Conservation (phyloP, 2,888 invertebrate species). For the Parapristionchus giblindavisi region DNA sequence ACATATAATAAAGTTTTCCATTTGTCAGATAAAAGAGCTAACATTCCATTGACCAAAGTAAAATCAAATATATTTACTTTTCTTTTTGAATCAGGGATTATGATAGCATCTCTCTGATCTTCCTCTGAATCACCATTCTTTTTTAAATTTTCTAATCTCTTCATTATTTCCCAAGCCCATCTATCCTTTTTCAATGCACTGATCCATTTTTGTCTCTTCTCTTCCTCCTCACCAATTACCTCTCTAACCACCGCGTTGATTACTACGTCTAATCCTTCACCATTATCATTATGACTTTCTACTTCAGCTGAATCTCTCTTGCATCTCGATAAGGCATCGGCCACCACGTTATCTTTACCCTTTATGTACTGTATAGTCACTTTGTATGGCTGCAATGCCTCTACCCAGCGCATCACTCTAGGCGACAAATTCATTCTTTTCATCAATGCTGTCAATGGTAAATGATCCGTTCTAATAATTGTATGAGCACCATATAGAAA, state of each 20-base stretch:
- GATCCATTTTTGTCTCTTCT: not conserved
- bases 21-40: not conserved
- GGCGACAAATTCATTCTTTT: not conserved
- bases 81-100: not conserved
- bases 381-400: not conserved
- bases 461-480: slow-evolving; percentile 43
- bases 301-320: not conserved
- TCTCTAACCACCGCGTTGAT: not conserved
- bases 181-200: not conserved
- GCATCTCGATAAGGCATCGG: slow-evolving; percentile 40
- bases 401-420: slow-evolving; percentile 20
- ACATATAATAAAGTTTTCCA: not conserved
- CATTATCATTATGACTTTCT: not conserved
- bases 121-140: no score
- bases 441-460: slow-evolving; percentile 33
- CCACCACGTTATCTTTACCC: slow-evolving; percentile 38
- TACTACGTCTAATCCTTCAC: not conserved
- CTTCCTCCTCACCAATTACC: not conserved
- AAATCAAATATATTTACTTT: not conserved
- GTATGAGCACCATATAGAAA: slow-evolving; percentile 39
- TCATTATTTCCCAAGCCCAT: not conserved
- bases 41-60: not conserved
- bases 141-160: not conserved
- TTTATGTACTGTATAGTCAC: slow-evolving; percentile 17
- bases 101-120: not conserved